Base-by-base conservation (phyloP, 2,888 invertebrate species). In the Philereme transversata region DNA sequence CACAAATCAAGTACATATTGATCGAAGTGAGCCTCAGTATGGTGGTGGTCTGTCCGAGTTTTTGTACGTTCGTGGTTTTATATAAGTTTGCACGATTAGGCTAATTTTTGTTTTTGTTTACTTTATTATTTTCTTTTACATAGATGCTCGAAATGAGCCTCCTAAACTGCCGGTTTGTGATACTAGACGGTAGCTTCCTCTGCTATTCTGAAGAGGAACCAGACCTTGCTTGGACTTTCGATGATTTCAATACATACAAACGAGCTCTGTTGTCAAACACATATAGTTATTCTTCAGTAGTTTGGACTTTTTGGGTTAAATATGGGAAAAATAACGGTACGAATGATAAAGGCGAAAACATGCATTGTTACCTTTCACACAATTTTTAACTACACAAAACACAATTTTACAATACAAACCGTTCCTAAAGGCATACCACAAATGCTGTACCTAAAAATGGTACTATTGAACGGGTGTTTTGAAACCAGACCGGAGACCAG, bases 91-190 rank as follows among this genome's bases (percentile, higher is more conserved):
- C 22, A 22, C 22, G 22, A 22, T 5, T 43, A 22, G 35, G 5
- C 43, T 22, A 11, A 36, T 22, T 5, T 57, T n/a, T 45, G 5
- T 51, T 22, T 60, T 38, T 9, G 34, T 62, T 22, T 38, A 11
- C 44, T 53, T 47, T 5, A n/a, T 53, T 43, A 4, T 55, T 47
- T 11, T 44, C 46, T 41, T 43, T 40, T 47, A 51, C 43, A 4
- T 80, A 95, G 95, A 94, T 95, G 94, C 86, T 94, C 72, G 95
- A 95, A 82, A 94, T 95, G 93, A 95, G 95, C 84, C 90, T 95
- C 71, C 84, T 93, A 76, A 92, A 93, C 65, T 95, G 95, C 80
- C 90, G 92, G 62, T 88, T 95, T 71, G 90, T 94, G 49, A 92
- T 95, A 49, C 80, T 95, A 61, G 95, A 95, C 72, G 94, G 94